phyloP scores from a whole-genome alignment of 2,113 vertebrate species.

The Callocephalon fimbriatum region DNA sequence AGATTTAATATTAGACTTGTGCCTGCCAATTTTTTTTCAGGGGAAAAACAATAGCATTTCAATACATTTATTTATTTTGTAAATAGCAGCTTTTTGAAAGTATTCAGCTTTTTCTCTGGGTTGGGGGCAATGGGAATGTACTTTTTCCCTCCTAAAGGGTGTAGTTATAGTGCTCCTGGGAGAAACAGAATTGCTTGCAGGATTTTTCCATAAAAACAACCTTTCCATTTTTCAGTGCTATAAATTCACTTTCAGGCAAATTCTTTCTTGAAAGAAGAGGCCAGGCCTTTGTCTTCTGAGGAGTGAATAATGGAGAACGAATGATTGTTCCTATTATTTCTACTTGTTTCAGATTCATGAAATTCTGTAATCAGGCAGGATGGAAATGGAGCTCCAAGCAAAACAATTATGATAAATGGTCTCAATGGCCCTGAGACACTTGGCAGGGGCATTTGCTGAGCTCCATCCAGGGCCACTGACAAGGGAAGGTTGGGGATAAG shows the following conservation, averaged over 20 bases:
- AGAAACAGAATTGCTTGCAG: background rate
- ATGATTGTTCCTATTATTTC: background rate
- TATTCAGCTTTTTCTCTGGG: background rate
- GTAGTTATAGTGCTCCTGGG: background rate
- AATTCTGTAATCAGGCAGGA: background rate
- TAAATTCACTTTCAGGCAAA: background rate
- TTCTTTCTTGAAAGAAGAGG: background rate
- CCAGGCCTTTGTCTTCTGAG: background rate
- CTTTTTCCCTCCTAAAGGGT: background rate
- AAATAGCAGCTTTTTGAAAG: background rate
- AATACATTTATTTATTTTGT: background rate
- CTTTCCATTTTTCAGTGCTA: background rate
- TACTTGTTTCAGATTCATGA: background rate
- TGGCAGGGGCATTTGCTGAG: background rate
- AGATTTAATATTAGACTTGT: background rate
- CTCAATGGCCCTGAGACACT: background rate
- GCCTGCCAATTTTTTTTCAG: background rate
- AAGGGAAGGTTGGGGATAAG: background rate
- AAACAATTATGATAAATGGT: background rate
- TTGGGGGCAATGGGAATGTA: background rate
- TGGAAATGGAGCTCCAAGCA: constrained; percentile 1
- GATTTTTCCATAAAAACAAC: background rate
- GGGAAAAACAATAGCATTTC: background rate
- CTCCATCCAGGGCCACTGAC: background rate
- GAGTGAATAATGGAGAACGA: background rate